These are phyloP conservation scores for Odontocerum albicorne DNA, from an alignment of 2,888 invertebrate species.

Conservation along the genomic window DNA sequence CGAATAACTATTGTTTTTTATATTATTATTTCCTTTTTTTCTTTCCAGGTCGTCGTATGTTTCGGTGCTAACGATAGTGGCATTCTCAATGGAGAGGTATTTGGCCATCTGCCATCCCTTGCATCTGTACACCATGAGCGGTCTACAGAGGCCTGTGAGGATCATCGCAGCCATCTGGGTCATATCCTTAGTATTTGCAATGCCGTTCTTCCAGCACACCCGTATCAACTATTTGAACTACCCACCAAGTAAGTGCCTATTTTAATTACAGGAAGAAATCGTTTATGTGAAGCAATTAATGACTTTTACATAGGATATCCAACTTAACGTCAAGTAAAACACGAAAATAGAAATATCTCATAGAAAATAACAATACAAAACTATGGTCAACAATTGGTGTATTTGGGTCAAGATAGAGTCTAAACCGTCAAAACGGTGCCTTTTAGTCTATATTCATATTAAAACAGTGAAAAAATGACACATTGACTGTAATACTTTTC, in stretches of 20 bases:
- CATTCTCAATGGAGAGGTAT: constrained; percentile 89
- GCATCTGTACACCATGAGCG: constrained; percentile 79
- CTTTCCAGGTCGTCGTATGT: constrained; percentile 80
- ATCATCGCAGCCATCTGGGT: constrained; percentile 80
- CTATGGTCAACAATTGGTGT: no score
- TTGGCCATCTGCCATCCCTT: constrained; percentile 90
- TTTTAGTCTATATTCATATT: no score
- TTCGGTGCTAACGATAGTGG: constrained; percentile 88
- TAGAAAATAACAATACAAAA: no score
- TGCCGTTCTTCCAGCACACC: constrained; percentile 76
- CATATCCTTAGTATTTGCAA: constrained; percentile 71
- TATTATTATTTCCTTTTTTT: constrained; percentile 7
- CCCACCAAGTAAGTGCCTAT: constrained; percentile 60
- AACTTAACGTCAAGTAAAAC: no score
- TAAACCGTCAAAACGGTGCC: no score
- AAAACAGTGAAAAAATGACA: no score
- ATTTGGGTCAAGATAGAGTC: no score
- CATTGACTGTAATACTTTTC: no score
- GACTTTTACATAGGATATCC: no score
- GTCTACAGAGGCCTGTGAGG: constrained; percentile 75
- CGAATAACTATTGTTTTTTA: neutral
- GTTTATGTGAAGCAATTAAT: no score
- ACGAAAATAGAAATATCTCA: no score
- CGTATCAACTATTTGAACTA: constrained; percentile 73
- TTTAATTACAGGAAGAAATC: no score